Conservation (phyloP, 2,113 vertebrate species). For the Cyphomyrus discorhynchus region DNA sequence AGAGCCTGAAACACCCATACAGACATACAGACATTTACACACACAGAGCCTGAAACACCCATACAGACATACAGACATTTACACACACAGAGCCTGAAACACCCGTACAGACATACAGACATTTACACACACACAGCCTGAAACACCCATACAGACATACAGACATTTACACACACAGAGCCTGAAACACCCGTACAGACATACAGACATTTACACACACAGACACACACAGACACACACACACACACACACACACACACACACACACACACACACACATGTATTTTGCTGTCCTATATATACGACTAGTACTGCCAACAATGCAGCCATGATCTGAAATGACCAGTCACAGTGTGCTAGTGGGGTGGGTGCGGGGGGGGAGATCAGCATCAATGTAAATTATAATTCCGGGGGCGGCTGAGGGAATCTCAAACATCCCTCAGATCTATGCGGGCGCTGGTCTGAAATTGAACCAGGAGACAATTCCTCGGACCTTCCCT, state of each 20-base stretch:
- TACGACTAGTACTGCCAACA: neutral
- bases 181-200: too few relatives aligned
- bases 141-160: neutral
- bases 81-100: too few relatives aligned
- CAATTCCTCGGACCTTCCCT: neutral
- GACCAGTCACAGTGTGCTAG: neutral
- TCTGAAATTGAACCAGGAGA: neutral
- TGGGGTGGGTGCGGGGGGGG: too few relatives aligned
- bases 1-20: neutral
- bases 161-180: neutral
- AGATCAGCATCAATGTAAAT: neutral
- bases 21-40: neutral
- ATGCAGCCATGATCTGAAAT: neutral
- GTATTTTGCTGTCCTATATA: neutral
- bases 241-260: neutral
- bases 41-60: neutral
- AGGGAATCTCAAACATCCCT: neutral
- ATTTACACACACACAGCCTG: neutral
- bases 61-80: neutral
- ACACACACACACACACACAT: neutral
- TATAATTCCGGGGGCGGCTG: neutral
- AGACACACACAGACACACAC: neutral
- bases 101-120: too few relatives aligned
- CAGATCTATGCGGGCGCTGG: neutral
- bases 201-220: neutral